Evolutionary conservation across 2,888 invertebrate genomes (phyloP).

Genomic region (Eledone cirrhosa): DNA sequence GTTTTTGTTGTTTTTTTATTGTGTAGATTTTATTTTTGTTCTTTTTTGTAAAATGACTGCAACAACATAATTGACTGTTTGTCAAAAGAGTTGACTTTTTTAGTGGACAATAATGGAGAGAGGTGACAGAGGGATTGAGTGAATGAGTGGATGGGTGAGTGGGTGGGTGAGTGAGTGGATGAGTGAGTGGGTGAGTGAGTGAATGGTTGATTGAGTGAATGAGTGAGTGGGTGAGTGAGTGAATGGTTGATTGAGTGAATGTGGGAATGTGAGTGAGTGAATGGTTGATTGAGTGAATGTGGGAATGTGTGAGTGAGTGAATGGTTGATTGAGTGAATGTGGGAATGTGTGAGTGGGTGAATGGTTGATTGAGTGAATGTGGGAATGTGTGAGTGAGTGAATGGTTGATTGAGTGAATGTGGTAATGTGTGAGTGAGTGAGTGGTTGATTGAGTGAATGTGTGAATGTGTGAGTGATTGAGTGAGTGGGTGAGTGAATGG

Average conservation of each 20-base stretch:
- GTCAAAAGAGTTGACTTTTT: too few species aligned
- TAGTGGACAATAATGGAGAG: neutral
- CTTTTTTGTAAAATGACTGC: too few species aligned
- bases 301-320: neutral
- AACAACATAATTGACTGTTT: too few species aligned
- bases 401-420: neutral
- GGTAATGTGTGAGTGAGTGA: neutral
- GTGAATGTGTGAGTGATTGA: neutral
- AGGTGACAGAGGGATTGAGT: constrained; percentile 8
- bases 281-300: neutral
- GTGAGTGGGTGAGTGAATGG: neutral
- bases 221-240: neutral
- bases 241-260: neutral
- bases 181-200: neutral
- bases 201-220: neutral
- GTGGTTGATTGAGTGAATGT: neutral
- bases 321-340: neutral
- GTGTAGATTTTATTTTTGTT: too few species aligned
- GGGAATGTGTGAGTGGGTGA: neutral
- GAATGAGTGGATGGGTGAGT: neutral
- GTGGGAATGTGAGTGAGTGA: neutral
- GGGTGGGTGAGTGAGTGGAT: neutral
- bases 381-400: neutral
- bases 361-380: neutral
- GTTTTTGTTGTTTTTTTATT: too few species aligned